These are phyloP conservation scores for Ctenopoma kingsleyae DNA, from an alignment of 2,797 vertebrate species.

Conservation along the genomic window DNA sequence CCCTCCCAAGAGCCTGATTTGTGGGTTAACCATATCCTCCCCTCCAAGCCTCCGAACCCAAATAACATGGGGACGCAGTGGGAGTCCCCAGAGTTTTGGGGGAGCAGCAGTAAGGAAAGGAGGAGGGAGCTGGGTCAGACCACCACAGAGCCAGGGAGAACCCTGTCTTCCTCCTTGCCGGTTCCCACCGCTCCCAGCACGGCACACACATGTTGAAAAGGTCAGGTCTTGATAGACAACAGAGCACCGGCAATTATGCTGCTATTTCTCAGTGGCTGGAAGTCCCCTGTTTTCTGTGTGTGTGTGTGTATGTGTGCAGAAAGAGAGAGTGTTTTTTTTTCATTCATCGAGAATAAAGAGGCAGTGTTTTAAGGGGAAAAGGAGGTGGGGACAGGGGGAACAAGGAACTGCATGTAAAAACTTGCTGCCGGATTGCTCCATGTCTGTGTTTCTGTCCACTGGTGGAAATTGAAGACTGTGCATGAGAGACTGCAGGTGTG, in stretches of 20 bases:
- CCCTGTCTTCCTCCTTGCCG: constrained; percentile 72
- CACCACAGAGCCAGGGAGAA: constrained; percentile 80
- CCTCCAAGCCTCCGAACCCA: constrained; percentile 36
- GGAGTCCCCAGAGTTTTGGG: constrained; percentile 71
- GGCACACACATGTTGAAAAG: constrained; percentile 82
- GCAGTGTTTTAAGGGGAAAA: constrained; percentile 82
- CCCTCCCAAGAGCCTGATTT: constrained; percentile 62
- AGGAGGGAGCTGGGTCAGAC: constrained; percentile 73
- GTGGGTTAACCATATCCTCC: constrained; percentile 54
- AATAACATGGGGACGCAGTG: constrained; percentile 60
- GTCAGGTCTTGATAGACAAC: constrained; percentile 85
- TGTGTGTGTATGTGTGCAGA: constrained; percentile 49
- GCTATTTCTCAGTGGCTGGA: constrained; percentile 82
- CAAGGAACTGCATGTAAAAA: constrained; percentile 72
- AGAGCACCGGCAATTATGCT: constrained; percentile 85
- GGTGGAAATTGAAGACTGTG: constrained; percentile 62
- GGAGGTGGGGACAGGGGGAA: constrained; percentile 68
- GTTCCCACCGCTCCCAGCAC: constrained; percentile 80
- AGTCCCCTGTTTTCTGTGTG: constrained; percentile 77
- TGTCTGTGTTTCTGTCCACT: constrained; percentile 68
- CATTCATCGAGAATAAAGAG: constrained; percentile 83
- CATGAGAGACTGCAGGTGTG: constrained; percentile 64
- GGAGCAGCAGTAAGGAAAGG: constrained; percentile 24
- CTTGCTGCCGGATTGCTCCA: constrained; percentile 74
- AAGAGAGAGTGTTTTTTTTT: constrained; percentile 59